Percentiles rank a stretch among this genome's conserved stretches.
Evolutionary conservation across 1,140 invertebrate genomes (phyloP).

Genomic region (Temnothorax nylanderi): DNA sequence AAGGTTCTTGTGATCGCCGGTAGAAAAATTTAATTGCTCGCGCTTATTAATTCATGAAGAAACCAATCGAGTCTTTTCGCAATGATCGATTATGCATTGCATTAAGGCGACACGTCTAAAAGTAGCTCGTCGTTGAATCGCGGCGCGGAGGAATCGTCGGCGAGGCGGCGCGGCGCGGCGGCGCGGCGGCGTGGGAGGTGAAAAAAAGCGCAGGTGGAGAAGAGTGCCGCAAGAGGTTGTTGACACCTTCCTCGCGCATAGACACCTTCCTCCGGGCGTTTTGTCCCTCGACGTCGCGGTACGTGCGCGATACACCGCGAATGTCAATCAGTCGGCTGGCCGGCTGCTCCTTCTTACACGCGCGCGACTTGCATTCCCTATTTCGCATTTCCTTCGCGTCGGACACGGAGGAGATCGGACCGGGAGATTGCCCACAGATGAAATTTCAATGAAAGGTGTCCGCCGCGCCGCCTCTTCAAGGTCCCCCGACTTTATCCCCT

Average conservation of each 20-base stretch:
- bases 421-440: slow-evolving; percentile 22
- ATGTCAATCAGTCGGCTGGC: slow-evolving; percentile 66
- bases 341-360: slow-evolving; percentile 35
- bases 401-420: neutral
- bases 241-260: slow-evolving; percentile 76
- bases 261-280: slow-evolving; percentile 59
- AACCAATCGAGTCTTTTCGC: neutral
- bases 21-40: neutral
- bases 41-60: neutral
- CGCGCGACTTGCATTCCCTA: slow-evolving; percentile 66
- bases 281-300: slow-evolving; percentile 62
- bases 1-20: neutral
- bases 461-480: neutral
- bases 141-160: slow-evolving; percentile 9
- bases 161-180: neutral
- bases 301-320: slow-evolving; percentile 46
- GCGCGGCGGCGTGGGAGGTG: neutral
- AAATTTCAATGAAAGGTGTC: slow-evolving; percentile 35
- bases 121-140: slow-evolving; percentile 19
- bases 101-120: slow-evolving; percentile 8
- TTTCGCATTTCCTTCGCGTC: slow-evolving; percentile 63
- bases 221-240: slow-evolving; percentile 77
- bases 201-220: slow-evolving; percentile 68
- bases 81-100: slow-evolving; percentile 3
- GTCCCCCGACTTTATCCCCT: neutral